Evolutionary conservation across 2,797 vertebrate species (phyloP), one percentile per base, ranked within the genome.

Genomic region (Urocyon cinereoargenteus): DNA sequence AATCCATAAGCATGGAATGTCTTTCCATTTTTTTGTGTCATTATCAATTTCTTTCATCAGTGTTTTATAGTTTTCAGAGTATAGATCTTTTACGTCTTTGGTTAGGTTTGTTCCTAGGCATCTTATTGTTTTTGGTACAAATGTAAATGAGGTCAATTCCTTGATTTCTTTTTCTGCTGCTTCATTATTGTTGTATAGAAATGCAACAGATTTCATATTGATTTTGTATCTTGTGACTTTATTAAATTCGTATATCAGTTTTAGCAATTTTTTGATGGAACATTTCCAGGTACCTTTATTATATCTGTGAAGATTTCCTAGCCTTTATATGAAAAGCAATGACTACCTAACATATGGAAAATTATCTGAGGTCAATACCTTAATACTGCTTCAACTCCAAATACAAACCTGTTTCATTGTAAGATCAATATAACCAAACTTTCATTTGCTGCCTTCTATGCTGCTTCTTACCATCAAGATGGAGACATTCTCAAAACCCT

Each of bases 281-380:
- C 70, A 94, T 59, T 64, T 91, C 19, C 73, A 77, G 22, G 31
- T 86, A 51, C 1, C 18, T 73, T 97, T 77, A 57, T 86, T 81
- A 12, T 87, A 75, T 75, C n/a, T 87, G 12, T 92, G 62, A 94
- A 49, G 10, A 77, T 77, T 82, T 90, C 13, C n/a, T 73, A 45
- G 19, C 31, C 87, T 94, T 93, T 85, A 53, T 12, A 70, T 82
- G 36, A 88, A 94, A 88, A 59, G 8, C 92, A 96, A 75, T 86
- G 11, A 59, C 31, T 70, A 68, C 9, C 26, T 93, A 18, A 84
- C 26, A 72, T 3, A 26, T 72, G 7, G 9, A 77, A 97, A 79
- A 68, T n/a, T 81, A 77, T 73, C 90, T 91, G 68, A 53, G 40
- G n/a, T 26, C 75, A 85, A 68, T 36, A 81, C 8, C 85, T 64